Evolutionary conservation across 1,140 invertebrate genomes (phyloP), one percentile per base, ranked within the genome.

Genomic region (Cepaea nemoralis): DNA sequence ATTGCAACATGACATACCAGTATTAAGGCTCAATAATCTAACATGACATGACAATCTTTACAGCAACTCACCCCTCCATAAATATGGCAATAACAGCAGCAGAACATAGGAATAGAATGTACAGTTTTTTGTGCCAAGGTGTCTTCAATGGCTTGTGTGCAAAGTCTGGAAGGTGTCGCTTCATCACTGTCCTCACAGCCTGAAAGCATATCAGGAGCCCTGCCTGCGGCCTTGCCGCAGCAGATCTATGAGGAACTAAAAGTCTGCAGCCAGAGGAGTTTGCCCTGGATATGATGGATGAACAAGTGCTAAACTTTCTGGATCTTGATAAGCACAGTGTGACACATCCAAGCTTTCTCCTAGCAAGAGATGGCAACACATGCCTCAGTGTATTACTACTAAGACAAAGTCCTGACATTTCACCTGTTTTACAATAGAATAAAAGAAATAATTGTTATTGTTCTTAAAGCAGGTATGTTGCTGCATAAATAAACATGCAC

Each of bases 401-500:
- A 71, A 71, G 2, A 39, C 37, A 71, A 39, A 40, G 35, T 71
- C 37, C 35, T 40, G 69, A 35, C 69, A 71, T 71, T 71, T 39
- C 6, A 39, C 31, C 37, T 39, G 37, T 45, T 6, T 22, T n/a
- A 35, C 8, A 67, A 67, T n/a, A 35, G 27, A 40, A 70, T 1
- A 39, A n/a, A 40, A 71, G 31, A 71, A 71, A 71, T 39, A 45
- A 40, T 24, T 39, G n/a, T 10, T 10, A 55, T 55, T 55, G 6
- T 22, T 55, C n/a, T 22, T 55, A n/a, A n/a, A n/a, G n/a, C n/a
- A n/a, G n/a, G n/a, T n/a, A n/a, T n/a, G n/a, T n/a, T n/a, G n/a
- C n/a, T n/a, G n/a, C n/a, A n/a, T n/a, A n/a, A n/a, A n/a, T n/a
- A n/a, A n/a, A n/a, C n/a, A n/a, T n/a, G n/a, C n/a, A n/a, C n/a